Base-by-base conservation (phyloP, 1,140 invertebrate species). In the Arion vulgaris region DNA sequence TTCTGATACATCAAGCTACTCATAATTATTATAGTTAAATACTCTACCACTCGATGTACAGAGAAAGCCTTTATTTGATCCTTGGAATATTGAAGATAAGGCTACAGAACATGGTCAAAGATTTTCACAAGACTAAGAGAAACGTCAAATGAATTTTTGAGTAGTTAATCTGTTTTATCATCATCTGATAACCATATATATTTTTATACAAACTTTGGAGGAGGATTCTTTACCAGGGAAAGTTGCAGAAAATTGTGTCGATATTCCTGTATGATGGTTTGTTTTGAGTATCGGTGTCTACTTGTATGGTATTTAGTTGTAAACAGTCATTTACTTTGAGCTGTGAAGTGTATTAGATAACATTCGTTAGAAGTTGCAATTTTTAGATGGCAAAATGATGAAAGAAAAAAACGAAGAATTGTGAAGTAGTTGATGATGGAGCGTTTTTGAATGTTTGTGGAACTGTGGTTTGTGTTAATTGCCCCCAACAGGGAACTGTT, bases 1-100 rank as follows among this genome's bases (percentile, higher is more conserved):
- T 66, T 66, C 28, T 23, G n/a, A 2, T 34, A 66, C 62, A 32
- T 66, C 62, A n/a, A 66, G 26, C 62, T 32, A 23, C 62, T 11
- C 62, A 1, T 66, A 32, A 66, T 28, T 66, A 7, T 66, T 28
- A 15, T 15, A 32, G n/a, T 32, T 66, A 66, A 28, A 66, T 66
- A 66, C n/a, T 5, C 28, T 1, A 28, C 62, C 32, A 66, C 62
- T 66, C 28, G 28, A 2, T 32, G 5, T 28, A 66, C 17, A 66
- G 32, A 66, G 62, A 66, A 1, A 66, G 11, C 62, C 62, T 66
- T 66, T 66, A 66, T 66, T 66, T 66, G 62, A 66, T 66, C 62
- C 62, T 32, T 66, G 62, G n/a, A 32, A 66, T 4, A 28, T 32
- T 15, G 62, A 0, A 11, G 62, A 66, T 66, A 66, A 66, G 28